Evolutionary conservation across 2,797 vertebrate genomes (phyloP).

Genomic region (Pseudotriccus pelzelni): DNA sequence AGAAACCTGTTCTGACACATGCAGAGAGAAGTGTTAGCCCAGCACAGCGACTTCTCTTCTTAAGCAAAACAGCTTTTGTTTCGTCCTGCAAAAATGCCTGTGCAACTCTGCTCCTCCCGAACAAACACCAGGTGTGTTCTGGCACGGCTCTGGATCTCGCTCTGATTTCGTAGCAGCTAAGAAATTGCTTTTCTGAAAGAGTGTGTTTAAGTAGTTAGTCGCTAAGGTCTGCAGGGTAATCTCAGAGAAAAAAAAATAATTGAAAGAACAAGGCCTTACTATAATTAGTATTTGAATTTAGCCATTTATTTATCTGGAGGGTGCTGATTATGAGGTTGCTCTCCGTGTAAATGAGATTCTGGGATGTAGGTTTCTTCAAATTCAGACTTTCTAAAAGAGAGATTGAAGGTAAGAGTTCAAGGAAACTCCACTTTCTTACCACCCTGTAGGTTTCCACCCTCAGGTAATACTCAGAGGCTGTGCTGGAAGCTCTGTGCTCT

Average conservation of each 20-base stretch:
- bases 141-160: not conserved
- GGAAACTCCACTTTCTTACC: not conserved
- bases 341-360: not conserved
- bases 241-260: not conserved
- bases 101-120: not conserved
- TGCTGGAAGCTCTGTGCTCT: not conserved
- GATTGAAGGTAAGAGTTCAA: not conserved
- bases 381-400: not conserved
- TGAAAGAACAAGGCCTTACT: constrained; percentile 4
- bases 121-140: not conserved
- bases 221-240: constrained; percentile 23
- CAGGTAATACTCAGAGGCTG: not conserved
- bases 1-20: not conserved
- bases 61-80: not conserved
- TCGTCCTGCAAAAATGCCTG: not conserved
- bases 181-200: constrained; percentile 42
- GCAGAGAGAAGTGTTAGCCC: not conserved
- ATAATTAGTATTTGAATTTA: constrained; percentile 32
- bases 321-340: not conserved
- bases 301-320: constrained; percentile 12
- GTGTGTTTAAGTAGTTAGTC: constrained; percentile 15
- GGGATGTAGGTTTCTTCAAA: not conserved
- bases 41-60: not conserved
- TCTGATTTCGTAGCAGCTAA: constrained; percentile 14
- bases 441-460: not conserved